Conservation (phyloP, 2,797 vertebrate genomes). For the Malacoraja senta region DNA sequence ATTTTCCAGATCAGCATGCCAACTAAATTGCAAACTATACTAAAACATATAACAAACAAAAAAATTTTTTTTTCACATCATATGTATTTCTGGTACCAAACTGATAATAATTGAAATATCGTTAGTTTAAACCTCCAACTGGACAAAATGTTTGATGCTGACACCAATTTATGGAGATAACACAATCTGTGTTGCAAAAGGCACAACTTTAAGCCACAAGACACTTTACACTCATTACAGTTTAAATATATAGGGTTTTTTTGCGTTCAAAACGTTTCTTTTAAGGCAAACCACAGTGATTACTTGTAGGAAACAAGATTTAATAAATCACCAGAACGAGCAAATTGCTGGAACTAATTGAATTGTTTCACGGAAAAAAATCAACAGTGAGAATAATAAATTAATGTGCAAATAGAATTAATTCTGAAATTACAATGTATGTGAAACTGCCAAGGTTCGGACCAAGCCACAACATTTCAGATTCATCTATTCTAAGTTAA, state of each 20-base stretch:
- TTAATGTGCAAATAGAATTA: background rate
- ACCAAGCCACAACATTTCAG: background rate
- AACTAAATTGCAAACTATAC: background rate
- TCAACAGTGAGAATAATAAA: background rate
- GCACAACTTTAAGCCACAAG: background rate
- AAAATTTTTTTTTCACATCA: no score
- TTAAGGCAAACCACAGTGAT: background rate
- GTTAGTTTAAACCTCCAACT: background rate
- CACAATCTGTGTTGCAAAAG: background rate
- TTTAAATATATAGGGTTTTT: background rate
- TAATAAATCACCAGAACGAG: background rate
- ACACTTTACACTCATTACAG: background rate
- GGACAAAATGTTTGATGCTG: background rate
- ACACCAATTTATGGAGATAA: background rate
- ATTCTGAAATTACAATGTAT: background rate
- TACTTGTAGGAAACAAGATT: background rate
- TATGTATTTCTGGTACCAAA: background rate
- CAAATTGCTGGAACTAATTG: background rate
- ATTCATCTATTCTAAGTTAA: background rate
- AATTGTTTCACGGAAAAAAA: no score
- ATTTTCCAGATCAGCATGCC: slow-evolving; percentile 19
- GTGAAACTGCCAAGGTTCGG: background rate
- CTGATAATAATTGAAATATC: background rate
- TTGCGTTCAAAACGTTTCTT: background rate
- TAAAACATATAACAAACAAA: background rate